These are phyloP conservation scores for Drosophila atripex DNA, from an alignment of 2,888 invertebrate genomes.

Conservation along the genomic window DNA sequence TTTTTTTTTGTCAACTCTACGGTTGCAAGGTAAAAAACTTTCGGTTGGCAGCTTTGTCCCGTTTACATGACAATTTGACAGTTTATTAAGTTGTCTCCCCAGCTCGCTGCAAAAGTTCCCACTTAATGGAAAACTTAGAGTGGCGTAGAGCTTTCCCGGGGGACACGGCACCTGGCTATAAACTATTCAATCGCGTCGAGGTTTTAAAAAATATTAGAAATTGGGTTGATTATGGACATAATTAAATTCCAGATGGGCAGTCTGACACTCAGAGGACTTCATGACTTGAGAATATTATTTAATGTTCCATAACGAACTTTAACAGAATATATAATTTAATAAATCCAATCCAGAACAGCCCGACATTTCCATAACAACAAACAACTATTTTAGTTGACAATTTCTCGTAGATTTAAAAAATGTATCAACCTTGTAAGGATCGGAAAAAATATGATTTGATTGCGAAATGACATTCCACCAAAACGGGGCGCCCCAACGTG, in stretches of 20 bases:
- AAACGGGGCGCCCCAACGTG: conserved; percentile 14
- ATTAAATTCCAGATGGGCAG: neutral
- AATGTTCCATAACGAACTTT: neutral
- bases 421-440: too few species aligned
- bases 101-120: conserved; percentile 6
- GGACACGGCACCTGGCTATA: neutral
- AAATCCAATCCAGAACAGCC: neutral
- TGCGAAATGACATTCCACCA: conserved; percentile 16
- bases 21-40: conserved; percentile 32
- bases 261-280: neutral
- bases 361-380: neutral
- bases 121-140: conserved; percentile 25
- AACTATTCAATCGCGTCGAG: conserved; percentile 15
- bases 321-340: conserved; percentile 9
- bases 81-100: conserved; percentile 39
- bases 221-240: conserved; percentile 7
- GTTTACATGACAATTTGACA: conserved; percentile 72
- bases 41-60: conserved; percentile 50
- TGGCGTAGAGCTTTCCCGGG: neutral
- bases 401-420: neutral
- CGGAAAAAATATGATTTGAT: neutral
- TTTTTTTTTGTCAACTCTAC: conserved; percentile 18
- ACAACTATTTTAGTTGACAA: neutral
- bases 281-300: neutral
- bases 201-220: neutral